Evolutionary conservation across 2,888 invertebrate species (phyloP), one percentile per base, ranked within the genome.

Genomic region (Macrosoma leucophasiata): DNA sequence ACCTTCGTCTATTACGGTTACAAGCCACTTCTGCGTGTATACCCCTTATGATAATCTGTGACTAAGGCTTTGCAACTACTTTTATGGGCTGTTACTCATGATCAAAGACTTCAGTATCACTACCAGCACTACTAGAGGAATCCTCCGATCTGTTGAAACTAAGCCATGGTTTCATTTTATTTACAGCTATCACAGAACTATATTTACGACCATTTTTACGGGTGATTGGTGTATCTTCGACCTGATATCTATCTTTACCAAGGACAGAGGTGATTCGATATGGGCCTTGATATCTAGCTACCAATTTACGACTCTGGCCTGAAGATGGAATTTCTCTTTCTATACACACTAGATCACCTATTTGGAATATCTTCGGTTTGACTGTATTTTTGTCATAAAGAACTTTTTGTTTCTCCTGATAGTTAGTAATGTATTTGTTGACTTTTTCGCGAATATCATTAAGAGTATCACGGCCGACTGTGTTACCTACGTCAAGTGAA

Each of bases 221-320:
- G n/a, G n/a, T n/a, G n/a, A n/a, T n/a, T n/a, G n/a, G n/a, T n/a
- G n/a, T n/a, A n/a, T n/a, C n/a, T n/a, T n/a, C n/a, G n/a, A 38
- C 34, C 33, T 29, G 35, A 21, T 25, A 45, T 13, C 45, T 32
- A 18, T 45, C 45, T 30, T 45, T 42, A 3, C 30, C 30, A 17
- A 27, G 19, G 13, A 15, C 11, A 3, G 8, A 9, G 1, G 19
- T 20, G 10, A 35, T 35, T 29, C 21, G 24, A 19, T 20, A 36
- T 3, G 35, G 36, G 4, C 36, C 30, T 8, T 13, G 26, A 27
- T 21, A 36, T 4, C 30, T 36, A 7, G 36, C 26, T 23, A 36
- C 4, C 2, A 36, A 22, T 13, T 36, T 36, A 11, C 18, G 20
- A 18, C 36, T 30, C 17, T 36, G 26, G 3, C 36, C 36, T 3